A percentile compares a stretch with the other conserved stretches of the same genome.
phyloP scores from a whole-genome alignment of 30 jellyfish, hydroid and myxozoan genomes.

The Hydractinia echinata region DNA sequence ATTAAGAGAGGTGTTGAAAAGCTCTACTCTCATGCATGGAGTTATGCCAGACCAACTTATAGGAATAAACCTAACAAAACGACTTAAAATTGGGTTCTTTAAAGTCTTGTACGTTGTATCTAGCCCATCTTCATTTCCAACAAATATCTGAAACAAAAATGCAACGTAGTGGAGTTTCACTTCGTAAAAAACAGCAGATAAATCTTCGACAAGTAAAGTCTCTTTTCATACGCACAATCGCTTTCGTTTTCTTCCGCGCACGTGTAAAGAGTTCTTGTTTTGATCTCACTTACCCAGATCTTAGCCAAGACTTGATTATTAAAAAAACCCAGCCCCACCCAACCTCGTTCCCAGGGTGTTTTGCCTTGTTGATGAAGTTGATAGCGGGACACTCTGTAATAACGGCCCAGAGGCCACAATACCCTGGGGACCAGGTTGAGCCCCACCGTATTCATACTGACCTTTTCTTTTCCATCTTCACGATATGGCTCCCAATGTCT shows the following conservation, averaged over 20 bases:
- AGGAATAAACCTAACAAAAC: conserved; percentile 71
- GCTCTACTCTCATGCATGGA: conserved; percentile 76
- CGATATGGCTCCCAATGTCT: conserved; percentile 75
- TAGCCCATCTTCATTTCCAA: conserved; percentile 67
- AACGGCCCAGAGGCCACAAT: too few relatives aligned
- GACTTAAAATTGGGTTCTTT: conserved; percentile 65
- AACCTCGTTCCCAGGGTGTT: too few relatives aligned
- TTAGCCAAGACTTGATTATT: background rate
- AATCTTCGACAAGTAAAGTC: too few relatives aligned
- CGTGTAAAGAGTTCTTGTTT: background rate
- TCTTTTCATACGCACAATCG: too few relatives aligned
- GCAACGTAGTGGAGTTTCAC: background rate
- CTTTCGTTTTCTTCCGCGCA: too few relatives aligned
- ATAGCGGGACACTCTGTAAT: background rate
- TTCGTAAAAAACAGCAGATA: background rate
- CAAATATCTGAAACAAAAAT: conserved; percentile 43
- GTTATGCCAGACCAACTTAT: conserved; percentile 77
- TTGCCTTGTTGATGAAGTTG: background rate
- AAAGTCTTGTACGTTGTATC: conserved; percentile 75
- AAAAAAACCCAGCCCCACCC: background rate
- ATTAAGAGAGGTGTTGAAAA: conserved; percentile 34
- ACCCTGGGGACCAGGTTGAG: too few relatives aligned
- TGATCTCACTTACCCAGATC: background rate
- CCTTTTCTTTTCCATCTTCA: conserved; percentile 83
- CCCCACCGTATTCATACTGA: background rate